Percentiles rank a stretch among this genome's conserved stretches.
Evolutionary conservation across 30 jellyfish, hydroid and myxozoan genomes (phyloP).

Genomic region (Hydractinia symbiolongicarpus): DNA sequence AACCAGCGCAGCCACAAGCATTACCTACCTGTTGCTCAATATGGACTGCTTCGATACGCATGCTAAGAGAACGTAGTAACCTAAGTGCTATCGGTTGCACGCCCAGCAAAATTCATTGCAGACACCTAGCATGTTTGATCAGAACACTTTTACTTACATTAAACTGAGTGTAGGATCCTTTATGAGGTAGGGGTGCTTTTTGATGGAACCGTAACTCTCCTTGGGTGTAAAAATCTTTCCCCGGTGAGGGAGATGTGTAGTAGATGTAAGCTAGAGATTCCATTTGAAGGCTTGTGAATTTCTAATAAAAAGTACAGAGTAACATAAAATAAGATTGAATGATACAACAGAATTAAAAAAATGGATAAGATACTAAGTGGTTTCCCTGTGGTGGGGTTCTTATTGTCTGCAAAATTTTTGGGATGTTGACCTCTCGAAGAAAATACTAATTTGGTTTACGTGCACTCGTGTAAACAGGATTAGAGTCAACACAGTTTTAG

Average conservation of each 20-base stretch:
- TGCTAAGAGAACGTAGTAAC: too few relatives aligned
- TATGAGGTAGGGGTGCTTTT: conserved; percentile 59
- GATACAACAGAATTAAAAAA: not conserved
- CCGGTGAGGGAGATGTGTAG: conserved; percentile 52
- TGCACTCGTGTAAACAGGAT: too few relatives aligned
- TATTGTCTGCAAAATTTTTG: too few relatives aligned
- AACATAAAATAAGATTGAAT: not conserved
- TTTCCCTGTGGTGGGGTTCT: too few relatives aligned
- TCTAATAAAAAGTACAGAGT: conserved; percentile 32
- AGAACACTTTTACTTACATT: conserved; percentile 41
- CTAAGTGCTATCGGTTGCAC: too few relatives aligned
- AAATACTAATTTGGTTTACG: too few relatives aligned
- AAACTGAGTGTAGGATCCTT: conserved; percentile 48
- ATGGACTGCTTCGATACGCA: too few relatives aligned
- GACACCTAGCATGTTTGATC: not conserved
- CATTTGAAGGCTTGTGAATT: conserved; percentile 58
- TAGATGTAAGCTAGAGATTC: conserved; percentile 71
- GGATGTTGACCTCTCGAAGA: too few relatives aligned
- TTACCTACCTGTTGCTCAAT: too few relatives aligned
- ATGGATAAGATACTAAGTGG: not conserved
- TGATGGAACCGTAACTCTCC: conserved; percentile 60
- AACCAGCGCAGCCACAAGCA: too few relatives aligned
- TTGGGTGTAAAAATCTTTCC: conserved; percentile 59
- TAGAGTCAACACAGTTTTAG: too few relatives aligned
- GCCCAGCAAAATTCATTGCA: too few relatives aligned